Base-by-base conservation (phyloP, 2,797 vertebrate species). In the Oreonectes daqikongensis region DNA sequence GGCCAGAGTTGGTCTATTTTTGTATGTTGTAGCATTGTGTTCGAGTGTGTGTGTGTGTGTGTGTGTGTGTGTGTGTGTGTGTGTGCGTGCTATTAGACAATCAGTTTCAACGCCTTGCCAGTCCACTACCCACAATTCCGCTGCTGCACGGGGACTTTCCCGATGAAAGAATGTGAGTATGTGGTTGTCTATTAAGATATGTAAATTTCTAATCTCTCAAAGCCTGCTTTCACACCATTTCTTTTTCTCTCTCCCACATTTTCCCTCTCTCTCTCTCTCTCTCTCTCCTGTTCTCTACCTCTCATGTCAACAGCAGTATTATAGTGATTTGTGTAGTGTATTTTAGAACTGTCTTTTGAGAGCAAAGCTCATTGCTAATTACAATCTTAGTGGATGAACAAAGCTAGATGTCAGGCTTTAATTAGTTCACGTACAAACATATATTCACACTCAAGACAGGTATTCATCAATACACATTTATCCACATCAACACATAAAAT, bases 161-260 rank as follows among this genome's bases (percentile, higher is more conserved):
- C 75, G 83, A 84, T 82, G 83, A 84, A 84, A 82, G 80, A 80
- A 80, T 74, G 68, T 53, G 77, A 76, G 78, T 77, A 82, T 61
- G 71, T 53, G 71, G 78, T 84, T 82, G 83, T 84, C 80, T 84
- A 84, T 84, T 84, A 84, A 84, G 83, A 84, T 84, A 84, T 84
- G 83, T 82, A 84, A 84, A 84, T 84, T 84, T 75, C 71, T 84
- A 82, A 84, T 82, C 83, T 84, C 83, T 79, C 80, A 78, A 80
- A 80, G 83, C 76, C 83, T 75, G 66, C 75, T 80, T 80, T 75
- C 78, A 74, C 78, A 74, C 71, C 72, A 75, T 74, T 55, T 71
- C 53, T 53, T 74, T 66, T 61, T 32, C 59, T 3, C 32, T 72
- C 57, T 50, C 55, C 53, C 48, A 69, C 24, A 66, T 26, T 61